phyloP scores from a whole-genome alignment of 2,113 vertebrate genomes.

The Pseudonaja textilis region DNA sequence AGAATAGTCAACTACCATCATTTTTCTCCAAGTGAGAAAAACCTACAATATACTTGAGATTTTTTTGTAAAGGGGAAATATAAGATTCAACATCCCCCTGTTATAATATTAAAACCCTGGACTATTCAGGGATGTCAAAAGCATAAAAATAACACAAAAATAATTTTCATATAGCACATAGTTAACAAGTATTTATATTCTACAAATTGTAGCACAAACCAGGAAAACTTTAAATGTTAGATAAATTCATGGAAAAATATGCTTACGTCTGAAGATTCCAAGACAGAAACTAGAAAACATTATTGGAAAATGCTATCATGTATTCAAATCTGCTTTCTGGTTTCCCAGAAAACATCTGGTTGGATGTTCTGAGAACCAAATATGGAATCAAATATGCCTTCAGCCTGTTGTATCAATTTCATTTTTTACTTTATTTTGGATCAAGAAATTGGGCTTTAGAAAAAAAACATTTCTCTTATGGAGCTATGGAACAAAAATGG shows the following conservation, averaged over 20 bases:
- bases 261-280: not conserved
- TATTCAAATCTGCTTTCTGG: not conserved
- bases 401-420: not conserved
- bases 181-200: not conserved
- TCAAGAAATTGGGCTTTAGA: not conserved
- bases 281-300: not conserved
- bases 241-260: not conserved
- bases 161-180: not conserved
- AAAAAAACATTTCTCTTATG: conserved; percentile 5
- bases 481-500: not conserved
- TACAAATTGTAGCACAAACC: not conserved
- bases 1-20: not conserved
- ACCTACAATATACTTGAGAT: not conserved
- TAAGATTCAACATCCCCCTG: not conserved
- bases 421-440: not conserved
- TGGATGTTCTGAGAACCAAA: not conserved
- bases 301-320: not conserved
- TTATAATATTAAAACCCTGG: not conserved
- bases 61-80: not conserved
- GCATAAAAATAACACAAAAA: not conserved
- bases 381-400: not conserved
- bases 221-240: not conserved
- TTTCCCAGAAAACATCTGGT: not conserved
- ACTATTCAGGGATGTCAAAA: not conserved
- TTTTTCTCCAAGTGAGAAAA: not conserved